These are phyloP conservation scores for Enteromius fasciolatus DNA, from an alignment of 2,797 vertebrate genomes.

Conservation along the genomic window DNA sequence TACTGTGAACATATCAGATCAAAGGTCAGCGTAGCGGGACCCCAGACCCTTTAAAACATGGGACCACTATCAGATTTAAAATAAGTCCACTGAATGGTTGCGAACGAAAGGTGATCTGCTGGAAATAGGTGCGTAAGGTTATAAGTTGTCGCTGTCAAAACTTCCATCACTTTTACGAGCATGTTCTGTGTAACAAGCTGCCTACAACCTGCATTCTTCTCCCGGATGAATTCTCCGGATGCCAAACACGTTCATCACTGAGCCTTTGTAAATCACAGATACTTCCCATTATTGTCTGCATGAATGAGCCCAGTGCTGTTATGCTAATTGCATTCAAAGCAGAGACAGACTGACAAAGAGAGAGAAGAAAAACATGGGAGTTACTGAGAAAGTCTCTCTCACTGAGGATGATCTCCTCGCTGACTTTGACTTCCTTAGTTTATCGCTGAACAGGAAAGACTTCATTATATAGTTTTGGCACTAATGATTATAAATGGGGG, in stretches of 20 bases:
- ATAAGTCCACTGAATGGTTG: constrained; percentile 18
- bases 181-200: constrained; percentile 65
- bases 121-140: constrained; percentile 34
- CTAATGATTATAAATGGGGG: constrained; percentile 74
- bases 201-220: constrained; percentile 66
- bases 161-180: constrained; percentile 44
- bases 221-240: constrained; percentile 48
- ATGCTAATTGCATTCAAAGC: constrained; percentile 67
- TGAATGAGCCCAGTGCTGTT: constrained; percentile 71
- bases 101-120: constrained; percentile 48
- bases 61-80: constrained; percentile 45
- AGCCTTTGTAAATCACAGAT: constrained; percentile 42
- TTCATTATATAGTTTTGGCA: constrained; percentile 73
- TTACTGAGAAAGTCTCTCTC: constrained; percentile 45
- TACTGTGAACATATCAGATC: constrained; percentile 52
- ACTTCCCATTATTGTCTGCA: constrained; percentile 63
- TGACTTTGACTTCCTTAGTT: constrained; percentile 58
- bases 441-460: constrained; percentile 69
- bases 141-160: background rate
- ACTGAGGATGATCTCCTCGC: constrained; percentile 22
- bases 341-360: constrained; percentile 68
- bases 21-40: constrained; percentile 37
- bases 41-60: constrained; percentile 11
- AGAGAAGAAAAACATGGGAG: constrained; percentile 60
- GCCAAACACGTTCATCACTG: constrained; percentile 44